Evolutionary conservation across 2,888 invertebrate genomes (phyloP).

Genomic region (Nemotelus nigrinus): DNA sequence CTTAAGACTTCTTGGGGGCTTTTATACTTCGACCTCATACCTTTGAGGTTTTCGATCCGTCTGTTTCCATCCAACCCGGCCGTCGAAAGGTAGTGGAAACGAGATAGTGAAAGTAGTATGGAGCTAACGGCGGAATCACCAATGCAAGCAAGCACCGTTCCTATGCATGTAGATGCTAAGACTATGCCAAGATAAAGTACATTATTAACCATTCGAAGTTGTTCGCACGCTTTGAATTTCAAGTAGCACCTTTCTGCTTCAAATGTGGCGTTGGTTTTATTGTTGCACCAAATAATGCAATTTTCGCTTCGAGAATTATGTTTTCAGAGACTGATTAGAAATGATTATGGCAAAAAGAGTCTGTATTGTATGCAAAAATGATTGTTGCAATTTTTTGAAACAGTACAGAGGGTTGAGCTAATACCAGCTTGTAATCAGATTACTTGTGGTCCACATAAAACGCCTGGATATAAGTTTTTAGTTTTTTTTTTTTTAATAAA

Average conservation of each 20-base stretch:
- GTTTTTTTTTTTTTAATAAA: too few relatives aligned
- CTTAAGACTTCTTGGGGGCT: slow-evolving; percentile 58
- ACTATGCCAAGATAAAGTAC: slow-evolving; percentile 22
- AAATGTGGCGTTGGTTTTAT: background rate
- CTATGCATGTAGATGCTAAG: background rate
- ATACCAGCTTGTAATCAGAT: too few relatives aligned
- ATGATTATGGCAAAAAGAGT: too few relatives aligned
- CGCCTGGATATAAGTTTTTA: too few relatives aligned
- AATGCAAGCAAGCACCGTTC: slow-evolving; percentile 9
- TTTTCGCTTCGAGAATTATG: too few relatives aligned
- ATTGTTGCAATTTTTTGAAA: too few relatives aligned
- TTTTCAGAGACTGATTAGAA: too few relatives aligned
- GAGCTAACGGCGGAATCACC: slow-evolving; percentile 14
- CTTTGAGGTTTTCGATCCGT: slow-evolving; percentile 44
- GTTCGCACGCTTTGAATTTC: background rate
- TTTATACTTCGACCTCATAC: slow-evolving; percentile 57
- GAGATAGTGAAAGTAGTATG: slow-evolving; percentile 50
- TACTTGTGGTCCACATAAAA: too few relatives aligned
- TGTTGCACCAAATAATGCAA: too few relatives aligned
- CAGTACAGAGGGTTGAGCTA: too few relatives aligned
- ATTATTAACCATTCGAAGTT: slow-evolving; percentile 32
- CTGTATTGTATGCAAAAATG: too few relatives aligned
- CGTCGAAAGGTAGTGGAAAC: slow-evolving; percentile 46
- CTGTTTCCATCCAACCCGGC: slow-evolving; percentile 46
- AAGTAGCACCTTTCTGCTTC: slow-evolving; percentile 27